Conservation (phyloP, 2,888 invertebrate genomes). For the Diaphora mendica region DNA sequence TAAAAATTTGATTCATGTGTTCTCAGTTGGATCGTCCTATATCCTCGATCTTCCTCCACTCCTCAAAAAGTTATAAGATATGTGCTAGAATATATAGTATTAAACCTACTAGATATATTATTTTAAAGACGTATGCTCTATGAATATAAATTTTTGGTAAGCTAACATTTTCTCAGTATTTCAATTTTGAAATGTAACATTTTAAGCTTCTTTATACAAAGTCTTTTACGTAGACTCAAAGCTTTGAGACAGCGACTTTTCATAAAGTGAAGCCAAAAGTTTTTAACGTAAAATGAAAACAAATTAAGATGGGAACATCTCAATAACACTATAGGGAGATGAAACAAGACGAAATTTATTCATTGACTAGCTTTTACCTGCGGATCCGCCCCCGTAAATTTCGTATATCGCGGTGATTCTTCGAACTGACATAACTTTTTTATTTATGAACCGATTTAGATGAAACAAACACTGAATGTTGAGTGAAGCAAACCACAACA, state of each 20-base stretch:
- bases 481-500: too few relatives aligned
- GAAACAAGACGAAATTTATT: slow-evolving; percentile 24
- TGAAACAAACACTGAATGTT: too few relatives aligned
- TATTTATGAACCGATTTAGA: too few relatives aligned
- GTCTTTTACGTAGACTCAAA: slow-evolving; percentile 2
- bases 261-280: slow-evolving; percentile 10
- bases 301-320: slow-evolving; percentile 22
- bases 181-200: neutral
- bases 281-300: slow-evolving; percentile 23
- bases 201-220: neutral
- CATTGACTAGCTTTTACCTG: too few relatives aligned
- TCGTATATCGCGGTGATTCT: too few relatives aligned
- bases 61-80: slow-evolving; percentile 52
- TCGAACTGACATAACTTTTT: too few relatives aligned
- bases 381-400: too few relatives aligned
- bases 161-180: neutral
- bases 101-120: slow-evolving; percentile 44
- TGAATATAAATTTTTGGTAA: neutral
- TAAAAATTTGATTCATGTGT: slow-evolving; percentile 38
- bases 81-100: slow-evolving; percentile 54
- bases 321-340: slow-evolving; percentile 27
- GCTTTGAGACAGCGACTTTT: neutral
- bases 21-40: slow-evolving; percentile 49
- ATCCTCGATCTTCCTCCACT: slow-evolving; percentile 47
- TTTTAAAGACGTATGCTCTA: slow-evolving; percentile 20